These are phyloP conservation scores for Ardeotis arabs DNA, from an alignment of 2,113 vertebrate species.

Conservation along the genomic window DNA sequence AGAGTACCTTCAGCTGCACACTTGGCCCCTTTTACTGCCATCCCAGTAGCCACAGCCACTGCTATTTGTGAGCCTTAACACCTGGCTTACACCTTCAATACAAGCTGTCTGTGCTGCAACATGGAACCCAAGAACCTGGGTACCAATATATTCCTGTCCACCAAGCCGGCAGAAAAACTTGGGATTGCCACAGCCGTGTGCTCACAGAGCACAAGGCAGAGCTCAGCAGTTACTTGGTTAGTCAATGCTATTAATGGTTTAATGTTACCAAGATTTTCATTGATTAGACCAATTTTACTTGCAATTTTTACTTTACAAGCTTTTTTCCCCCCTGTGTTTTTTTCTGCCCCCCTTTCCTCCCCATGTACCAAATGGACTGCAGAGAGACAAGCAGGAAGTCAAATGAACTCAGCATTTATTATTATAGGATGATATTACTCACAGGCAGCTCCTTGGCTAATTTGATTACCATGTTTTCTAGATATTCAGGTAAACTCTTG, in stretches of 20 bases:
- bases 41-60: background rate
- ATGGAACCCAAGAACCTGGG: rapidly evolving
- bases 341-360: background rate
- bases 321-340: too few relatives aligned
- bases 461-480: conserved; percentile 99
- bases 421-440: conserved; percentile 64
- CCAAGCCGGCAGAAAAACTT: background rate
- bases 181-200: background rate
- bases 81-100: too few relatives aligned
- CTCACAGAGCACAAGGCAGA: background rate
- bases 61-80: background rate
- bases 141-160: rapidly evolving
- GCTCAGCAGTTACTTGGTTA: background rate
- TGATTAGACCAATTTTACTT: background rate
- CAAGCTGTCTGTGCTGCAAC: background rate
- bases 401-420: background rate
- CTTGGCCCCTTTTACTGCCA: background rate
- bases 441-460: conserved; percentile 98
- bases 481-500: conserved; percentile 96
- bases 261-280: background rate
- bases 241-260: background rate
- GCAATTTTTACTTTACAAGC: background rate
- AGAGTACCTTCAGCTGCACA: background rate
- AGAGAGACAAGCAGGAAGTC: background rate
- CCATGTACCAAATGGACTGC: background rate